phyloP scores from a whole-genome alignment of 2,113 vertebrate genomes.

The Neoarius graeffei region DNA sequence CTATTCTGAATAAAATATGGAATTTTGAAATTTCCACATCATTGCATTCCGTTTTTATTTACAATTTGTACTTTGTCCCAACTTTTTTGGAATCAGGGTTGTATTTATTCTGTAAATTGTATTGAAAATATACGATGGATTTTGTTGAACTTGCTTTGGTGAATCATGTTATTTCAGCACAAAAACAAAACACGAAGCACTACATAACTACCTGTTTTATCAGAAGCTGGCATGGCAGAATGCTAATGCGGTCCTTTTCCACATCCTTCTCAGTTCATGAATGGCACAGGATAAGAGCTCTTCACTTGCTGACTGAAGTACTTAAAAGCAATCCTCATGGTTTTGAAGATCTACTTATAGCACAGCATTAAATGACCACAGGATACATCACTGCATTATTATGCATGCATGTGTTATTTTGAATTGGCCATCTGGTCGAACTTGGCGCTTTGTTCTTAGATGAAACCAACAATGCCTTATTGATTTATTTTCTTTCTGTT shows the following conservation, averaged over 20 bases:
- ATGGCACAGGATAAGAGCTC: background rate
- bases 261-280: background rate
- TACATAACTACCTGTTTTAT: background rate
- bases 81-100: too few species aligned
- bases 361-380: constrained; percentile 17
- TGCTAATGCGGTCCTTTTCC: constrained; percentile 19
- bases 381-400: constrained; percentile 10
- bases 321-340: constrained; percentile 23
- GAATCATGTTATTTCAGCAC: background rate
- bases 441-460: background rate
- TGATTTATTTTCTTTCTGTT: background rate
- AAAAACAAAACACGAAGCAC: background rate
- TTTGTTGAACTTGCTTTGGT: background rate
- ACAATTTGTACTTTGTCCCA: too few species aligned
- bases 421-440: constrained; percentile 24
- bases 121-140: background rate
- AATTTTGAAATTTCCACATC: too few species aligned
- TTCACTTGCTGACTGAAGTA: constrained; percentile 16
- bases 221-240: background rate
- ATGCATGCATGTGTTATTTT: constrained; percentile 12
- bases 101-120: background rate
- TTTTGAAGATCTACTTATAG: constrained; percentile 29
- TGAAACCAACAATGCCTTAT: background rate
- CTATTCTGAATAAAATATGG: too few species aligned
- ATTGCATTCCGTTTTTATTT: too few species aligned